Conservation (phyloP, 2,888 invertebrate species). For the Agrotis puta region DNA sequence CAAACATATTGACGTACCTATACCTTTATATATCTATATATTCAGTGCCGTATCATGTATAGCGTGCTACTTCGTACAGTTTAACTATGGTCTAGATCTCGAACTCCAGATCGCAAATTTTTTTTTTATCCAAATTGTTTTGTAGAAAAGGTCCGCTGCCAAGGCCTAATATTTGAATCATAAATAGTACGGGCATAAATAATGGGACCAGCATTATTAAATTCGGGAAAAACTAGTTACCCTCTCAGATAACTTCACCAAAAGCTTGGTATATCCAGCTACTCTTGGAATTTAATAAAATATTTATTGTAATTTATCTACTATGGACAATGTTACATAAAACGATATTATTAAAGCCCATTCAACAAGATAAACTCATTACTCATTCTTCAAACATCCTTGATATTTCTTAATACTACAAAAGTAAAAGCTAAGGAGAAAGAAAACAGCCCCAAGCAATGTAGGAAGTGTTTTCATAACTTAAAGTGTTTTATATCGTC, state of each 20-base stretch:
- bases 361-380: constrained; percentile 9
- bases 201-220: constrained; percentile 30
- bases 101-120: not conserved
- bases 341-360: constrained; percentile 4
- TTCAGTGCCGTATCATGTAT: not conserved
- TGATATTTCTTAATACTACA: constrained; percentile 20
- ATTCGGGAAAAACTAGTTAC: constrained; percentile 18
- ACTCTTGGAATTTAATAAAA: constrained; percentile 17
- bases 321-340: constrained; percentile 5
- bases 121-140: constrained; percentile 12
- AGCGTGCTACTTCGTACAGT: not conserved
- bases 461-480: constrained; percentile 48
- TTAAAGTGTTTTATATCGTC: constrained; percentile 54
- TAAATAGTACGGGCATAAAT: constrained; percentile 41
- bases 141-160: not conserved
- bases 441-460: constrained; percentile 36
- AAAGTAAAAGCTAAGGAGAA: constrained; percentile 28
- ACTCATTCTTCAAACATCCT: constrained; percentile 28
- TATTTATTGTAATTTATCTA: constrained; percentile 11
- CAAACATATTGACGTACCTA: constrained; percentile 7
- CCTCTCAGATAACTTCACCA: constrained; percentile 5
- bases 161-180: constrained; percentile 29
- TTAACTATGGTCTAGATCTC: constrained; percentile 9
- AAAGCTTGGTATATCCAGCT: not conserved
- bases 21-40: no score